A percentile compares a stretch with the other conserved stretches of the same genome.
These are phyloP conservation scores for Amblyjoppa proteus DNA, from an alignment of 2,888 invertebrate species.

Conservation along the genomic window DNA sequence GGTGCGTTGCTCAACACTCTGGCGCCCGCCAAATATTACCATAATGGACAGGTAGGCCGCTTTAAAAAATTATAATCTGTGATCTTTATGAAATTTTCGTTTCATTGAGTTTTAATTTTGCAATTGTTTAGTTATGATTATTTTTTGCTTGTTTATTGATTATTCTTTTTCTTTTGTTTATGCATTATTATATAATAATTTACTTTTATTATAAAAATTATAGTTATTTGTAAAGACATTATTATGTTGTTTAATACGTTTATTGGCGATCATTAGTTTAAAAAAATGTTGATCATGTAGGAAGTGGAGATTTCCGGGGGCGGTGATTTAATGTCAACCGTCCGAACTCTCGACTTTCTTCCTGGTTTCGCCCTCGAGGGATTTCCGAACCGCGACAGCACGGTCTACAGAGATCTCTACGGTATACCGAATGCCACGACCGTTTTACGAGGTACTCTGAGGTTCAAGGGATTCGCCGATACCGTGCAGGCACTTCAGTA, in stretches of 20 bases:
- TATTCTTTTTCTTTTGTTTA: too few relatives aligned
- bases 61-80: not conserved
- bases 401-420: constrained; percentile 94
- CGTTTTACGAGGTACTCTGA: constrained; percentile 96
- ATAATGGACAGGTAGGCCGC: constrained; percentile 90
- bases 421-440: constrained; percentile 95
- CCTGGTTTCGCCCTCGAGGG: constrained; percentile 99
- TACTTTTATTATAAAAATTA: too few relatives aligned
- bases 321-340: constrained; percentile 94
- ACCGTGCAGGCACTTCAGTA: constrained; percentile 95
- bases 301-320: constrained; percentile 95
- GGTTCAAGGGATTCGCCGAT: constrained; percentile 96
- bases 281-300: constrained; percentile 82
- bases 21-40: constrained; percentile 94
- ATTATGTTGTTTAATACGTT: not conserved
- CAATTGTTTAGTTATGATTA: too few relatives aligned
- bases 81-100: not conserved
- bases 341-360: constrained; percentile 93
- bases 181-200: too few relatives aligned
- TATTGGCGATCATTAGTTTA: constrained; percentile 35
- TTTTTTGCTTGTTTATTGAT: too few relatives aligned
- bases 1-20: constrained; percentile 96
- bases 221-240: too few relatives aligned
- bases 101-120: constrained; percentile 1
- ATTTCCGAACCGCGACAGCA: constrained; percentile 98